Evolutionary conservation across 2,113 vertebrate species (phyloP).

Genomic region (Romanogobio albipinnatus): DNA sequence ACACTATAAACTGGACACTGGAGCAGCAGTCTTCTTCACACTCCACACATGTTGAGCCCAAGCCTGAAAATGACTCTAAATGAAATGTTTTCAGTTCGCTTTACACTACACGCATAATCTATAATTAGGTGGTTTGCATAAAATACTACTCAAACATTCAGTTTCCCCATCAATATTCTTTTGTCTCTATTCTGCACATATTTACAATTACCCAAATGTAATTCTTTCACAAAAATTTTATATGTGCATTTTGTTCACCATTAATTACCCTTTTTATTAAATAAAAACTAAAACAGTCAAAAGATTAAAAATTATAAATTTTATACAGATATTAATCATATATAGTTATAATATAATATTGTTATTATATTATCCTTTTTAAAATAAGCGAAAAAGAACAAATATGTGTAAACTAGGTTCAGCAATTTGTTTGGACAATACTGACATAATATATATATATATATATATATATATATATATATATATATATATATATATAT

Average conservation of each 20-base stretch:
- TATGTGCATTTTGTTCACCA: not conserved
- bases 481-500: not conserved
- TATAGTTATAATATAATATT: too few species aligned
- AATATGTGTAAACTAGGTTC: not conserved
- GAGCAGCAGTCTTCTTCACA: constrained; percentile 5
- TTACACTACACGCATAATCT: not conserved
- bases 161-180: not conserved
- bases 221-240: not conserved
- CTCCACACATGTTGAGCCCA: not conserved
- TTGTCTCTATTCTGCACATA: not conserved
- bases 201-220: not conserved
- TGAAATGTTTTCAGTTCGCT: not conserved
- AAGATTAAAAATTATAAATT: not conserved
- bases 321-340: not conserved
- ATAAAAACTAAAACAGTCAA: not conserved
- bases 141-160: not conserved
- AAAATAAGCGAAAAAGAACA: not conserved
- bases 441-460: not conserved
- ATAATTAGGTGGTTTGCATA: constrained; percentile 7
- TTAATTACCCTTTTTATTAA: not conserved
- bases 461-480: not conserved
- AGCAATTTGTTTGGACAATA: not conserved
- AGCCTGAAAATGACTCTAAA: not conserved
- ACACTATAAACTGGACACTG: constrained; percentile 23
- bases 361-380: too few species aligned